These are phyloP conservation scores for Solen grandis DNA, from an alignment of 1,140 invertebrate genomes.

Conservation along the genomic window DNA sequence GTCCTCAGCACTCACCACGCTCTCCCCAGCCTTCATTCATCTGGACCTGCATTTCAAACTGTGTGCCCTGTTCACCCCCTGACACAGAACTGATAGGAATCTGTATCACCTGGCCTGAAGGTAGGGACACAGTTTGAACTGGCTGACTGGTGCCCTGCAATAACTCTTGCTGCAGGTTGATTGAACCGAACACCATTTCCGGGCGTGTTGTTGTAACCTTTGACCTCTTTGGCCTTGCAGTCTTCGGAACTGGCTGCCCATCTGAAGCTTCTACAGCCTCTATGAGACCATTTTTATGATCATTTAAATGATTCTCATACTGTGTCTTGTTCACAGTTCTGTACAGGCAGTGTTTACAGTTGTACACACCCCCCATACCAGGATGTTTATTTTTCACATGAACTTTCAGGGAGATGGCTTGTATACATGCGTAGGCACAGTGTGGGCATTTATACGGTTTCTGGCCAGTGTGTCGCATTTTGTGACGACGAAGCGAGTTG, in stretches of 20 bases:
- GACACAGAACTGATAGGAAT: background rate
- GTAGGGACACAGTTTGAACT: too few species aligned
- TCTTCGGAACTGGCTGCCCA: background rate
- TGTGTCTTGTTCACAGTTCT: slow-evolving; percentile 84
- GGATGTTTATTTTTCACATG: slow-evolving; percentile 87
- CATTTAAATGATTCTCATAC: slow-evolving; percentile 83
- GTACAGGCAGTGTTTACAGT: slow-evolving; percentile 84
- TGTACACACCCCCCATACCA: slow-evolving; percentile 82
- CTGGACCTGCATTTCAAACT: slow-evolving; percentile 68
- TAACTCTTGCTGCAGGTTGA: background rate
- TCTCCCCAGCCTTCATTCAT: slow-evolving; percentile 64
- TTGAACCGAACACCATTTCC: background rate
- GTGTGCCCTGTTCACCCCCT: slow-evolving; percentile 37
- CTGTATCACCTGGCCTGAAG: background rate
- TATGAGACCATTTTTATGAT: slow-evolving; percentile 83
- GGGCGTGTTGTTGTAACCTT: too few species aligned
- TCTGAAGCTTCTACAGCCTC: slow-evolving; percentile 19
- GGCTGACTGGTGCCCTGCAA: background rate
- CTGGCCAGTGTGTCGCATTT: slow-evolving; percentile 97
- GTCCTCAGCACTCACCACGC: slow-evolving; percentile 68
- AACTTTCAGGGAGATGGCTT: slow-evolving; percentile 85
- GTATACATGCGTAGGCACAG: slow-evolving; percentile 96
- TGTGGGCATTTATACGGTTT: slow-evolving; percentile 98
- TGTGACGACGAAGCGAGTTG: slow-evolving; percentile 91
- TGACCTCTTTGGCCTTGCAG: background rate